Conservation (phyloP, 2,888 invertebrate genomes). For the Leptothorax acervorum region DNA sequence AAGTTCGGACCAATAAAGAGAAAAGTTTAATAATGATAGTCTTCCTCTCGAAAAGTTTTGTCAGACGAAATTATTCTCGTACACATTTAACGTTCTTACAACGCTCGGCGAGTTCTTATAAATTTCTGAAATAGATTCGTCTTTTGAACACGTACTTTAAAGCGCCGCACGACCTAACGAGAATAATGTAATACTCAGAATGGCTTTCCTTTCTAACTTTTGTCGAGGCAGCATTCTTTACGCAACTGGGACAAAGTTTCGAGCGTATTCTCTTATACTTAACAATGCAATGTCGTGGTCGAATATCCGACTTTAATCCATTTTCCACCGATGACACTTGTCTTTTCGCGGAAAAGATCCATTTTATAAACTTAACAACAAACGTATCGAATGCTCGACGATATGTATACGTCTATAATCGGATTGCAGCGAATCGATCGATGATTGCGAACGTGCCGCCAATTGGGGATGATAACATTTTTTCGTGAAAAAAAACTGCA, state of each 20-base stretch:
- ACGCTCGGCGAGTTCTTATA: conserved; percentile 30
- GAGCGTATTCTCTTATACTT: conserved; percentile 8
- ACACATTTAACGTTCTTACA: conserved; percentile 11
- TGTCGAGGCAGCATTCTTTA: conserved; percentile 22
- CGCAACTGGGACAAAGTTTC: conserved; percentile 33
- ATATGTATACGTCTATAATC: conserved; percentile 42
- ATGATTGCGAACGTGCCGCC: conserved; percentile 24
- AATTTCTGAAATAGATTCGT: conserved; percentile 31
- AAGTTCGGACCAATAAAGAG: conserved; percentile 1
- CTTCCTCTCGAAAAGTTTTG: conserved; percentile 13
- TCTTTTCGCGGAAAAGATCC: conserved; percentile 19
- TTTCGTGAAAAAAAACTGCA: conserved; percentile 18
- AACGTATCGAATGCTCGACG: conserved; percentile 23
- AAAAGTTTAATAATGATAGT: conserved; percentile 25
- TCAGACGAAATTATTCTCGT: conserved; percentile 40
- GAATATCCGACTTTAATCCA: conserved; percentile 14
- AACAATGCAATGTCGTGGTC: background rate
- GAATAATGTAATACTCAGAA: conserved; percentile 32
- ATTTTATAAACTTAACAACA: conserved; percentile 40
- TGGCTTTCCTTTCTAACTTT: conserved; percentile 24
- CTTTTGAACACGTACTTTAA: conserved; percentile 27
- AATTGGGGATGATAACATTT: conserved; percentile 44
- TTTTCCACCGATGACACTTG: conserved; percentile 24
- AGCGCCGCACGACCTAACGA: conserved; percentile 6
- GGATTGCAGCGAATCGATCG: conserved; percentile 35